phyloP scores from a whole-genome alignment of 1,140 invertebrate species.

The Tetragnatha versicolor region DNA sequence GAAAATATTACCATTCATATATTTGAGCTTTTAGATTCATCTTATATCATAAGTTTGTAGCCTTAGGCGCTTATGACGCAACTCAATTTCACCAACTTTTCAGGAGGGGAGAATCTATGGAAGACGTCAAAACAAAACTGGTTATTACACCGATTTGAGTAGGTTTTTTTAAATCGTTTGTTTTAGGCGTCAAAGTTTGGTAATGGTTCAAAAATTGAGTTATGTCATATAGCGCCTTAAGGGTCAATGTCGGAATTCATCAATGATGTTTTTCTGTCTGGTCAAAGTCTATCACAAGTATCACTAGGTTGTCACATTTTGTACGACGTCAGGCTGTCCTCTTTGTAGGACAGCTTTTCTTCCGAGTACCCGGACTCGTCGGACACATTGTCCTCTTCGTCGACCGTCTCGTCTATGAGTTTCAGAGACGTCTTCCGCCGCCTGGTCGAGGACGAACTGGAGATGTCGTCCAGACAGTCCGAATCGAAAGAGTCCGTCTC shows the following conservation, averaged over 20 bases:
- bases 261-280: too few species aligned
- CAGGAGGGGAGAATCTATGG: too few species aligned
- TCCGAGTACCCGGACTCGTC: slow-evolving; percentile 63
- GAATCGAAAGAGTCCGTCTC: slow-evolving; percentile 55
- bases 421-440: slow-evolving; percentile 17
- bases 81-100: too few species aligned
- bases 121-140: too few species aligned
- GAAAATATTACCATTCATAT: too few species aligned
- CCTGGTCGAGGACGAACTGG: slow-evolving; percentile 3
- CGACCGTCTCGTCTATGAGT: slow-evolving; percentile 51
- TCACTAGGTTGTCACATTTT: slow-evolving; percentile 52
- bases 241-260: not conserved
- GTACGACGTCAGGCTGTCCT: slow-evolving; percentile 44
- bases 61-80: too few species aligned
- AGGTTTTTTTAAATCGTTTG: slow-evolving; percentile 11
- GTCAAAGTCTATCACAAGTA: too few species aligned
- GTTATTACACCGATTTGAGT: too few species aligned
- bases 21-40: too few species aligned
- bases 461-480: slow-evolving; percentile 53
- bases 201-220: not conserved
- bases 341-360: slow-evolving; percentile 57
- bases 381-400: slow-evolving; percentile 62
- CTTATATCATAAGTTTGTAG: too few species aligned
- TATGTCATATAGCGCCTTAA: not conserved
- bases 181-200: not conserved